These are phyloP conservation scores for Rhopalosiphum maidis DNA, from an alignment of 1,140 invertebrate species.

Conservation along the genomic window DNA sequence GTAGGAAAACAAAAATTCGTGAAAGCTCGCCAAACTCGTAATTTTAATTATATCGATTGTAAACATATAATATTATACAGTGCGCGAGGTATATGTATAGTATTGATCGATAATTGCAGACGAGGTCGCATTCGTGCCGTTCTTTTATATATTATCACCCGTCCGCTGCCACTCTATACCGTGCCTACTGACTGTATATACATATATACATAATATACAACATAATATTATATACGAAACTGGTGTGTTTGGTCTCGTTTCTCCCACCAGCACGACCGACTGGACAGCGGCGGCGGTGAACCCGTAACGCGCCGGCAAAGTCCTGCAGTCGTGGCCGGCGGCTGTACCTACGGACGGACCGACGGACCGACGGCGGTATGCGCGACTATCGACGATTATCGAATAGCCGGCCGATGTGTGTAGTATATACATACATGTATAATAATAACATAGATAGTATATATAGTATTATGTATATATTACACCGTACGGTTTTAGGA, in stretches of 20 bases:
- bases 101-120: constrained; percentile 31
- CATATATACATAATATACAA: not conserved
- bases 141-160: constrained; percentile 21
- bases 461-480: not conserved
- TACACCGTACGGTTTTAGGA: not conserved
- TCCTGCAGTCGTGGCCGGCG: constrained; percentile 9
- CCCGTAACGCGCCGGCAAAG: not conserved
- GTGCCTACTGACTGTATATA: not conserved
- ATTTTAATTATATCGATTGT: constrained; percentile 32
- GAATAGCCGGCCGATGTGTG: not conserved
- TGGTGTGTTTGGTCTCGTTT: constrained; percentile 37
- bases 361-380: not conserved
- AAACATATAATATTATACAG: not conserved
- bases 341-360: not conserved
- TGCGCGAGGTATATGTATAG: not conserved
- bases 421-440: not conserved
- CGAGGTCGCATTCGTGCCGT: constrained; percentile 43
- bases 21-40: constrained; percentile 13
- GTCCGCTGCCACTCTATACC: not conserved
- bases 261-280: constrained; percentile 16
- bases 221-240: not conserved
- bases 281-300: not conserved
- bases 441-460: not conserved
- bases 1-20: not conserved
- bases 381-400: constrained; percentile 44